Base-by-base conservation (phyloP, 1,140 invertebrate species). In the Homalodisca vitripennis region DNA sequence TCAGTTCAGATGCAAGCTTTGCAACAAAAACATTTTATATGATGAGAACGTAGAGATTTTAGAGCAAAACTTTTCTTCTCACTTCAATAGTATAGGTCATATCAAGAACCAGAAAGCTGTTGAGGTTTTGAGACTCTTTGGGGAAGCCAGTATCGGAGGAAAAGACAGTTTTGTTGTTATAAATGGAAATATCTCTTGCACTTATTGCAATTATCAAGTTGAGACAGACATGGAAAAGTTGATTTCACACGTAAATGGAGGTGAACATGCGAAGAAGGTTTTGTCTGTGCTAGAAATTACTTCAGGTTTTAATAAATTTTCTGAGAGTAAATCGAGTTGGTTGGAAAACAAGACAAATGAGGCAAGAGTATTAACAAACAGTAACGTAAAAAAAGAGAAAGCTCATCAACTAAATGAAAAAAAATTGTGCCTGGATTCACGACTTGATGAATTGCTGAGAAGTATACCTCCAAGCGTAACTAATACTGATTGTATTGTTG, bases 181-280 rank as follows among this genome's bases (percentile, higher is more conserved):
- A 6, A 26, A 60, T 10, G 55, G 55, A 60, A 60, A 27, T 60
- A 60, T 60, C 26, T 22, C 29, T 13, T 60, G 55, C 26, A 60
- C 55, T 27, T 60, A 30, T 27, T 60, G 55, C n/a, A 30, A 30
- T 10, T 2, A 6, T 6, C 22, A 60, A 24, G 14, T 60, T 27
- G 55, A 60, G 29, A 30, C 55, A 13, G 29, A 60, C n/a, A 27
- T 60, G n/a, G 14, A 60, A 26, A 26, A 27, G 22, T 60, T 60
- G 55, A 27, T 27, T 27, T 27, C 55, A 14, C 55, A 60, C 29
- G 26, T 27, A 6, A 60, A 12, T 27, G 55, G 24, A 60, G 10
- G 13, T 26, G 55, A 60, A n/a, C 55, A 60, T 30, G 2, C 55
- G 24, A 27, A 26, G 3, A 60, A 60, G 3, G 48, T 51, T 14